phyloP scores from a whole-genome alignment of 2,888 invertebrate genomes.

The Eristalis pertinax region DNA sequence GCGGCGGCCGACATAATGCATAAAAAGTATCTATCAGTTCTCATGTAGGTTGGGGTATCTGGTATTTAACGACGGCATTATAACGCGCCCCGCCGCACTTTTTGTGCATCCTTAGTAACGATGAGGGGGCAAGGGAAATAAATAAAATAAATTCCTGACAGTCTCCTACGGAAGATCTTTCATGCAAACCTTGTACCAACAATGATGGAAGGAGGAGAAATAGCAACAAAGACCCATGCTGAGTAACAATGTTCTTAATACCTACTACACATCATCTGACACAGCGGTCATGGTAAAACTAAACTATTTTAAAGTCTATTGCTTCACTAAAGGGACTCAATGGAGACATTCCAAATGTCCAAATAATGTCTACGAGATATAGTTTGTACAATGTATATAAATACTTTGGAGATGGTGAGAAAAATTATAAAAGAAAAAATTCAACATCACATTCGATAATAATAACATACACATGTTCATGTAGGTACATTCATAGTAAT shows the following conservation, averaged over 20 bases:
- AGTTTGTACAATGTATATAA: background rate
- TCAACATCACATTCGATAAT: background rate
- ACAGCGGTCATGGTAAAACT: conserved; percentile 21
- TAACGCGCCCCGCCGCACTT: conserved; percentile 55
- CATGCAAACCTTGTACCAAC: conserved; percentile 16
- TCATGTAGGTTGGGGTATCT: conserved; percentile 48
- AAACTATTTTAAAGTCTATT: conserved; percentile 55
- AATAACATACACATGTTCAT: no score
- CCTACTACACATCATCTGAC: conserved; percentile 30
- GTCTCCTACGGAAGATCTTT: conserved; percentile 41
- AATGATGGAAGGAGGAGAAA: background rate
- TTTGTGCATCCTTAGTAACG: conserved; percentile 28
- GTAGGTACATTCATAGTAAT: conserved; percentile 17
- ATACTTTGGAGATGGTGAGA: background rate
- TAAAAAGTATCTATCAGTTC: conserved; percentile 51
- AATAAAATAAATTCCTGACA: conserved; percentile 36
- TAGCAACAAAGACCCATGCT: conserved; percentile 40
- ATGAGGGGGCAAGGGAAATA: conserved; percentile 30
- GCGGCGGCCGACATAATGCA: conserved; percentile 33
- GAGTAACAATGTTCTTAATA: conserved; percentile 55
- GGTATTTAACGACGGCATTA: conserved; percentile 65
- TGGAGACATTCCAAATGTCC: conserved; percentile 20
- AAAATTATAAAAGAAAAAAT: background rate
- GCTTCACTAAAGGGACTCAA: conserved; percentile 15
- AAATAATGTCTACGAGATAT: background rate